Base-by-base conservation (phyloP, 1,140 invertebrate genomes). In the Agraylea sexmaculata region DNA sequence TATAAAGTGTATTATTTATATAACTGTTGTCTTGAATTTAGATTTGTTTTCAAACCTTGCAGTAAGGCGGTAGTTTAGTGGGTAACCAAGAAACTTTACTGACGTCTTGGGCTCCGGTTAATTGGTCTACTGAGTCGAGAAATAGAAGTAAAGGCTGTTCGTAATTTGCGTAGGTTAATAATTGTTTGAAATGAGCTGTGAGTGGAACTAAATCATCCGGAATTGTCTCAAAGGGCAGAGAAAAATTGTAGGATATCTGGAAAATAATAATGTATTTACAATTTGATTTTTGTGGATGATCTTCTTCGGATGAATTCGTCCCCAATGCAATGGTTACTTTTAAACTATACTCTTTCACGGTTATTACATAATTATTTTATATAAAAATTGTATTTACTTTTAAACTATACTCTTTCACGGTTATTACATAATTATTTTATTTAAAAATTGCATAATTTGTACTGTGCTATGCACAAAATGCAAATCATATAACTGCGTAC, bases 41-140 rank as follows among this genome's bases (percentile, higher is more conserved):
- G 20, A 25, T 18, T 20, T 40, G 35, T 10, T 29, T 39, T 21
- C 41, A 66, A 58, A 92, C 82, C 74, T 96, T 96, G 52, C 91
- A 94, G 64, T 95, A 69, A 1, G 72, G 66, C 1, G 94, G 92
- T 15, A 98, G 63, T 42, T 82, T 72, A 0, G 88, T 88, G 0
- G 93, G 94, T 52, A 99, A 66, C 94, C 94, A 99, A 0, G 92
- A 88, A 23, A 98, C 77, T 62, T 94, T 92, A 57, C 95, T 95
- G 22, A 89, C 86, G 49, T 88, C 87, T 50, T 91, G 87, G 1
- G 86, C 79, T 4, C 89, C 88, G n/a, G 91, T 95, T 15, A 98
- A 63, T 59, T 95, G 89, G 69, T 96, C 91, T 0, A 96, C 84
- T 5, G 87, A 92, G 58, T 95, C 91, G 41, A 95, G 63, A 57